phyloP scores from a whole-genome alignment of 2,888 invertebrate genomes.

The Limenitis camilla region DNA sequence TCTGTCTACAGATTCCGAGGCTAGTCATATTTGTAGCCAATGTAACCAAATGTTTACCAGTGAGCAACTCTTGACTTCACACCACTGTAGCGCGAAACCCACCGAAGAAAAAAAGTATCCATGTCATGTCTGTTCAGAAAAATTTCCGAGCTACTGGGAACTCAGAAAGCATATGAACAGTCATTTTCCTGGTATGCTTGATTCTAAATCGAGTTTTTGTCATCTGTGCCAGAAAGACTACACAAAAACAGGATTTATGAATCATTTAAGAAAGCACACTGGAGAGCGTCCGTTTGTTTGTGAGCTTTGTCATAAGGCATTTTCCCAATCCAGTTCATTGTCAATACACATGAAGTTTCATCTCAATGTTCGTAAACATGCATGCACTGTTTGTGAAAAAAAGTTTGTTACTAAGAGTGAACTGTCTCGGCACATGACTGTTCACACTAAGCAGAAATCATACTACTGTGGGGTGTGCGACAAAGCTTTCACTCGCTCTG shows the following conservation, averaged over 20 bases:
- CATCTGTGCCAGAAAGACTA: constrained; percentile 73
- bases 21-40: constrained; percentile 67
- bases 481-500: constrained; percentile 71
- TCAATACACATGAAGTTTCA: constrained; percentile 74
- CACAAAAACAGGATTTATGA: constrained; percentile 72
- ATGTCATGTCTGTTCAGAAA: constrained; percentile 69
- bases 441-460: constrained; percentile 71
- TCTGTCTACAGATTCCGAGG: constrained; percentile 68
- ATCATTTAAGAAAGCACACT: constrained; percentile 69
- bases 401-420: constrained; percentile 74
- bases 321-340: constrained; percentile 70
- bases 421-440: constrained; percentile 72
- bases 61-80: constrained; percentile 58
- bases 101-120: constrained; percentile 69
- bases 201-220: constrained; percentile 71
- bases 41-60: constrained; percentile 70
- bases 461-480: constrained; percentile 72
- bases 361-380: constrained; percentile 69
- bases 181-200: constrained; percentile 71
- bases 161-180: constrained; percentile 67
- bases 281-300: constrained; percentile 71
- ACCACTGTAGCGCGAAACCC: constrained; percentile 64
- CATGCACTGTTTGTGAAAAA: constrained; percentile 70
- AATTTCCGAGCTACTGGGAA: constrained; percentile 70
- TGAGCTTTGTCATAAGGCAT: constrained; percentile 70